Base-by-base conservation (phyloP, 2,888 invertebrate genomes). In the Sinotaia quadrata region DNA sequence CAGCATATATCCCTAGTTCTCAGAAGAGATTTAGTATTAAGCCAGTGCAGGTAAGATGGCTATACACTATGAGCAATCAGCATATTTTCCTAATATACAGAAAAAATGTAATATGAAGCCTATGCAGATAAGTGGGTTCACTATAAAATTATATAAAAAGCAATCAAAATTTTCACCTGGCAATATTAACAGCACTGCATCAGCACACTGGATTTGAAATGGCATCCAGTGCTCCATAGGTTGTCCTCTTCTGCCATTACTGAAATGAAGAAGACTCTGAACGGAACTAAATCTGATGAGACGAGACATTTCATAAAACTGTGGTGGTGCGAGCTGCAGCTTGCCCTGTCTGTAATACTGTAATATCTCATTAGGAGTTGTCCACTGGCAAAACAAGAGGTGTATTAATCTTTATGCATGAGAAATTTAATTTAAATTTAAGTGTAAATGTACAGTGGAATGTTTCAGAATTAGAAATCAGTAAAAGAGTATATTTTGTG, bases 301-400 rank as follows among this genome's bases (percentile, higher is more conserved):
- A 62, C 92, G 90, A 18, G 90, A 89, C 1, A 95, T 85, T 88
- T 95, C 95, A 85, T 94, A 94, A 61, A 91, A 87, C 87, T 95
- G 95, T 0, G 95, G 95, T 2, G 93, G 93, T 57, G 92, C 92
- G 18, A 95, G 81, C 66, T 88, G 83, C 29, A 91, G 80, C 47
- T 70, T 33, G 2, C 54, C 67, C 8, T 65, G 33, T 10, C 36
- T 21, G 37, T 51, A 70, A 27, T 70, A 68, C 21, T 65, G 34
- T 29, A 75, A 47, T 0, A 72, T 52, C 27, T 68, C 52, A 2
- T 24, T 8, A 33, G 73, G 73, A 27, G 51, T 63, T 1, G 36
- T 27, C 75, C 75, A 75, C 75, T 75, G 68, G n/a, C n/a, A n/a
- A n/a, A n/a, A n/a, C n/a, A n/a, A n/a, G n/a, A n/a, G n/a, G n/a